Base-by-base conservation (phyloP, 92 coral and sea anemone genomes). In the Actinernus sp. region DNA sequence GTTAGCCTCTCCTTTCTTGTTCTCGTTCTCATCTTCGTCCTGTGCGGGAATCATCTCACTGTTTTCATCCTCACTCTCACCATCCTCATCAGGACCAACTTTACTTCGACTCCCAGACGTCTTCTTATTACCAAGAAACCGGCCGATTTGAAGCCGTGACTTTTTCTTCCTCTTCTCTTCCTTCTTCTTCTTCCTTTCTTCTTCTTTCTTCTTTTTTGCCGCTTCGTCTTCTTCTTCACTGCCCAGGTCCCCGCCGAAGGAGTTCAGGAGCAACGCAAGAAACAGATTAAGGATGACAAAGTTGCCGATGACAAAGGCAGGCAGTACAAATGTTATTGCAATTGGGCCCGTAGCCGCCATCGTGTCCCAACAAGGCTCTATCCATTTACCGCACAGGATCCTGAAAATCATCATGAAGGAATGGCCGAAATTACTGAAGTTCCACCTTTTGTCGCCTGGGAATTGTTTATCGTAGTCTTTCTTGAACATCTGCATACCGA, bases 371-470 rank as follows among this genome's bases (percentile, higher is more conserved):
- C 88, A 38, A 1, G 99, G 99, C 46, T 95, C 99, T 29, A 95
- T 95, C 99, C 97, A 91, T 59, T 95, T 95, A 21, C 99, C 99
- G 62, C 99, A 95, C 33, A 95, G 74, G 31, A 95, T 95, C 31
- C 99, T 62, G 58, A 95, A 95, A 37, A 95, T 89, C 95, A 95
- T 92, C 99, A 95, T 91, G 51, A 95, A 95, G 7, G 99, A 95
- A 39, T 79, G 95, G 8, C 92, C 92, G 40, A 95, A 95, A 61
- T 95, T 96, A 13, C 66, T 60, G 47, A 91, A 95, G 56, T 87
- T 91, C 99, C 99, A 95, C 60, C 99, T 57, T 7, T 89, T 89
- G 16, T 58, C 27, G 4, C 76, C 50, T 12, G 70, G 74, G 5
- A 9, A 5, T 3, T 10, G 26, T 3, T 58, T 4, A 20, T 31